Base-by-base conservation (phyloP, 2,113 vertebrate genomes). In the Anarhynchus alexandrinus region DNA sequence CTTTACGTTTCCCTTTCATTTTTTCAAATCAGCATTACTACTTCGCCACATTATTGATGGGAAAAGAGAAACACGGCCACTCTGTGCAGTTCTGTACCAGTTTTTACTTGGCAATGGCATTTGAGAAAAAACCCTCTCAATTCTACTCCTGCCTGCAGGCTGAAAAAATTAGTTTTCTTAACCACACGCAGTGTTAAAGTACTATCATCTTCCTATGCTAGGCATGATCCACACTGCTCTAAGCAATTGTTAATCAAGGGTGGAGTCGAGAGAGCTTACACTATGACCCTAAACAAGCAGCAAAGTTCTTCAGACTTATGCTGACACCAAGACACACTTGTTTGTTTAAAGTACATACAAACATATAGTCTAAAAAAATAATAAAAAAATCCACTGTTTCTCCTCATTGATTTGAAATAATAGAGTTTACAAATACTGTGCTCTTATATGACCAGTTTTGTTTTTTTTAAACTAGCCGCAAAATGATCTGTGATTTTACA, bases 1-100 rank as follows among this genome's bases (percentile, higher is more conserved):
- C 57, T 80, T 94, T 59, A 86, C 6, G 2, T 61, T 90, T 94
- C 55, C 91, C 94, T 96, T 86, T 90, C 84, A 66, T 64, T 96
- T 83, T 88, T 86, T 90, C 82, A 77, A 47, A 93, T 86, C 93
- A 91, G 76, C 78, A 72, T 69, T 77, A 92, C 76, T 65, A 40
- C 42, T 82, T 73, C 23, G 87, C 67, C 83, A 82, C 43, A 71
- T 66, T 11, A 2, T 69, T 86, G 54, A 82, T 54, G 80, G 77
- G 57, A 88, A 90, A 49, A 86, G 93, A 96, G 84, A 90, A 74
- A 88, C 77, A 30, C 0, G 22, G 81, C 71, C 77, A 29, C 73
- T 36, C 76, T 14, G 0, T 25, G 66, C 76, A 77, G 34, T 69
- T 81, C 95, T 88, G 88, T 59, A 84, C 72, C 94, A 82, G 78